Evolutionary conservation across 2,113 vertebrate genomes (phyloP).

Genomic region (Athene cunicularia): DNA sequence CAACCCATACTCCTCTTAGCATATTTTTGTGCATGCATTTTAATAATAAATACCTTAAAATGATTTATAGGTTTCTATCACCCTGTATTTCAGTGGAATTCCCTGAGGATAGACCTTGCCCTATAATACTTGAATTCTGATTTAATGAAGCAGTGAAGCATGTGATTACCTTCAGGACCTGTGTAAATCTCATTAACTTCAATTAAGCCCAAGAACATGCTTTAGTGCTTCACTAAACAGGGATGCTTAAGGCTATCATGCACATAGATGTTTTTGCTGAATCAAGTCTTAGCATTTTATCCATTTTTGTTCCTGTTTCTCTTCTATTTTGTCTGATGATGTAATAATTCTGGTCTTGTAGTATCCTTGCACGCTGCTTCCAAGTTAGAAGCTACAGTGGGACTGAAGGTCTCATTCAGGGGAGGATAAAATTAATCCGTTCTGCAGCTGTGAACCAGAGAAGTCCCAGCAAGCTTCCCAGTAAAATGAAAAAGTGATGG

Average conservation of each 20-base stretch:
- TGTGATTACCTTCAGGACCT: constrained; percentile 46
- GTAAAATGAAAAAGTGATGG: constrained; percentile 58
- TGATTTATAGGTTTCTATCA: constrained; percentile 2
- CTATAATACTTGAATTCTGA: not conserved
- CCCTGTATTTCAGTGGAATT: not conserved
- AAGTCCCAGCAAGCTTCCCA: constrained; percentile 41
- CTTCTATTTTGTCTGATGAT: constrained; percentile 6
- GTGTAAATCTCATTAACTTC: constrained; percentile 41
- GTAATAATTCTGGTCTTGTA: not conserved
- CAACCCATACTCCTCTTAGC: not conserved
- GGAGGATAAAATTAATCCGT: constrained; percentile 58
- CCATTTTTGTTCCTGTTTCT: not conserved
- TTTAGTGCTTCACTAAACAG: not conserved
- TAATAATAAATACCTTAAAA: not conserved
- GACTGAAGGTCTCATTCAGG: constrained; percentile 45
- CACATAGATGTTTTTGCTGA: not conserved
- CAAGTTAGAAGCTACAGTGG: constrained; percentile 30
- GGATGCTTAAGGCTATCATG: not conserved
- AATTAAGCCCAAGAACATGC: not conserved
- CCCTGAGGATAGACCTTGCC: not conserved
- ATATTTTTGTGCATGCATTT: not conserved
- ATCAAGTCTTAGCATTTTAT: not conserved
- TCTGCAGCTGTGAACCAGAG: constrained; percentile 62
- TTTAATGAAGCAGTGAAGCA: constrained; percentile 41
- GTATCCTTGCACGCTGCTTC: not conserved